These are phyloP conservation scores for Trachemys scripta DNA, from an alignment of 2,113 vertebrate genomes.

Conservation along the genomic window DNA sequence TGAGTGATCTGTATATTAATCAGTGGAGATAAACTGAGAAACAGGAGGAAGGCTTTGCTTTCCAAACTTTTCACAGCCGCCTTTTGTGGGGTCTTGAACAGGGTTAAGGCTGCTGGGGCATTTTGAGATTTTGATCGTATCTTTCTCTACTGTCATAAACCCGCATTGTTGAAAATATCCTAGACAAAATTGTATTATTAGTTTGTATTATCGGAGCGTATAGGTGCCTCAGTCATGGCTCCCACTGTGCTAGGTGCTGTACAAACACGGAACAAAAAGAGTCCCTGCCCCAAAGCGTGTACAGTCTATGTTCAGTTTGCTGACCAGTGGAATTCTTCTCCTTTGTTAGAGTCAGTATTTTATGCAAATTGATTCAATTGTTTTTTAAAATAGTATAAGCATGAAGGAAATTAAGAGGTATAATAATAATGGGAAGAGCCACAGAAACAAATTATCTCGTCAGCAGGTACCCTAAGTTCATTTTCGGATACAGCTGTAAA, in stretches of 20 bases:
- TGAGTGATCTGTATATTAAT: background rate
- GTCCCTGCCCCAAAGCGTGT: background rate
- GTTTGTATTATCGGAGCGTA: background rate
- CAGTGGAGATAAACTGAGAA: conserved; percentile 11
- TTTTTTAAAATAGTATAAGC: background rate
- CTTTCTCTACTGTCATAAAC: background rate
- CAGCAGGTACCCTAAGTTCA: background rate
- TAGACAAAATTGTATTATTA: background rate
- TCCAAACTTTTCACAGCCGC: background rate
- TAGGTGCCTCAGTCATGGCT: background rate
- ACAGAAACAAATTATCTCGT: background rate
- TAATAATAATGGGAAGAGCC: background rate
- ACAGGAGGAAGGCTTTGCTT: background rate
- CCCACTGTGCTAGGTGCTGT: background rate
- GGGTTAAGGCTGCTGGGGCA: background rate
- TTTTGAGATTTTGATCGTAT: background rate
- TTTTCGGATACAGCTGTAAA: background rate
- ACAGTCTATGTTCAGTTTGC: background rate
- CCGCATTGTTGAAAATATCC: background rate
- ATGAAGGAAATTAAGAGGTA: conserved; percentile 15
- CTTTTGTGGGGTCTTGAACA: background rate
- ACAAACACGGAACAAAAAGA: background rate
- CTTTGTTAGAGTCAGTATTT: background rate
- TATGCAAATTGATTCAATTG: background rate
- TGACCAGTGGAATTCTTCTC: background rate